These are phyloP conservation scores for Drosophila hawaiiensis DNA, from an alignment of 2,888 invertebrate species.

Conservation along the genomic window DNA sequence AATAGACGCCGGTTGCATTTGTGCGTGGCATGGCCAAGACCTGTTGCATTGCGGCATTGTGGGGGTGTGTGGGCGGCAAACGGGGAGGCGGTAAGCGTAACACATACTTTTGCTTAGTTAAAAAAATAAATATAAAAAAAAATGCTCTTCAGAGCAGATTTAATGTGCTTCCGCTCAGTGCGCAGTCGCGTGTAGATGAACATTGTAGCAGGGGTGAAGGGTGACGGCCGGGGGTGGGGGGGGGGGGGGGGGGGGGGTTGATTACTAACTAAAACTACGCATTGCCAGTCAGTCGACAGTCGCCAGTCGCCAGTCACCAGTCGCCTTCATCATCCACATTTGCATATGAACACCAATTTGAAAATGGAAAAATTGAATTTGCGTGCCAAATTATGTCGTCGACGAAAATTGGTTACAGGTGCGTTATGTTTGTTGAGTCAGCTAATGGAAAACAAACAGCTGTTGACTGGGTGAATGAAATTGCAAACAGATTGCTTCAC, in stretches of 20 bases:
- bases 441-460: neutral
- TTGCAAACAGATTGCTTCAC: slow-evolving; percentile 7
- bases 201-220: neutral
- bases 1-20: slow-evolving; percentile 41
- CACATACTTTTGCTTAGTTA: slow-evolving; percentile 48
- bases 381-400: slow-evolving; percentile 17
- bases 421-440: neutral
- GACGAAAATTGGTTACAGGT: slow-evolving; percentile 7
- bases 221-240: neutral
- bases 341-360: slow-evolving; percentile 33
- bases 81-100: neutral
- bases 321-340: slow-evolving; percentile 14
- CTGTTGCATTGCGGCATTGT: slow-evolving; percentile 6
- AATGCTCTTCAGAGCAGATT: slow-evolving; percentile 50
- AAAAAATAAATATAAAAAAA: slow-evolving; percentile 22
- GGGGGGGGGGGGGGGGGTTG: neutral
- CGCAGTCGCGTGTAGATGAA: slow-evolving; percentile 48
- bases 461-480: slow-evolving; percentile 24
- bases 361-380: slow-evolving; percentile 20
- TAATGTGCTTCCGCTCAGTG: slow-evolving; percentile 58
- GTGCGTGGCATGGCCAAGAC: slow-evolving; percentile 16
- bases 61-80: neutral
- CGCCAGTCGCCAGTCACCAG: neutral
- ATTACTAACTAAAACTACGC: slow-evolving; percentile 14
- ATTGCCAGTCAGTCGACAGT: neutral